Base-by-base conservation (phyloP, 2,888 invertebrate species). In the Pediacus dermestoides region DNA sequence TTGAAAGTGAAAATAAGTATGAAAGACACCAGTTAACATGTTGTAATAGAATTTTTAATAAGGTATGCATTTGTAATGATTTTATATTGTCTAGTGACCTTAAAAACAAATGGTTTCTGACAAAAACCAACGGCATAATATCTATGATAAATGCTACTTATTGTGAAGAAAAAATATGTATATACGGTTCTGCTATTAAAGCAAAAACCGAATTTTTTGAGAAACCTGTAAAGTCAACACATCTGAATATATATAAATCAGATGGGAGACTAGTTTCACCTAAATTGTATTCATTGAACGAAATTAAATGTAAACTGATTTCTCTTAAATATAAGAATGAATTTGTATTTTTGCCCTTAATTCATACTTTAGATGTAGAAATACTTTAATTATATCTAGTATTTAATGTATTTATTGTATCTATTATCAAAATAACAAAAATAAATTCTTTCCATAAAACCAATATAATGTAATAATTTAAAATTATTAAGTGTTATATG, bases 71-170 rank as follows among this genome's bases (percentile, higher is more conserved):
- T 35, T 13, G 2, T 9, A 9, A 21, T 8, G 21, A 28, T 30
- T 34, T 35, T 33, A 23, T 34, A 12, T 39, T 39, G 9, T 7
- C 25, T 16, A 38, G 34, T 27, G 26, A 30, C 42, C 39, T 43
- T 15, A 44, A 52, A 49, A 44, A 39, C 27, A 44, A 42, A 32
- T 45, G 45, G 48, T 45, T 48, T 23, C 6, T 38, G 27, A 48
- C 39, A 21, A 42, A 34, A 32, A 14, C 25, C n/a, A 40, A 42
- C 27, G 36, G 33, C 4, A 35, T 48, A 15, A 34, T 38, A 4
- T 3, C n/a, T 1, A 44, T 44, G 39, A 33, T 18, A 25, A 34
- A 27, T 33, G 37, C 30, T 7, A 44, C 36, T 10, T 28, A 31
- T 13, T 18, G 11, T 21, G 12, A 40, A 4, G 30, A 16, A 9